phyloP scores from a whole-genome alignment of 2,888 invertebrate species.

The Meiosimyza decipiens region DNA sequence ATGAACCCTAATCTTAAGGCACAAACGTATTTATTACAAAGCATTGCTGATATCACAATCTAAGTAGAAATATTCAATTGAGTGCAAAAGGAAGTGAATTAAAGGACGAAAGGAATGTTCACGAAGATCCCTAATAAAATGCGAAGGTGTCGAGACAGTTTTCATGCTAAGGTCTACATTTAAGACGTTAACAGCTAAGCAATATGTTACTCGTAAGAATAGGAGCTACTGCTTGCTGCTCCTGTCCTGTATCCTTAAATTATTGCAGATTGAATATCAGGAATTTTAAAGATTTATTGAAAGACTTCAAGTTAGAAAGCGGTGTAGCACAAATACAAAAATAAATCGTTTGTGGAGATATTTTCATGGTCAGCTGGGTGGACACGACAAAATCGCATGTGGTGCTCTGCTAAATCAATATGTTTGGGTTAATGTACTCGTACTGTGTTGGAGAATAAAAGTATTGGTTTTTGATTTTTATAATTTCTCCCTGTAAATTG shows the following conservation, averaged over 20 bases:
- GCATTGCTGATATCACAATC: no score
- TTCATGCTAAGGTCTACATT: not conserved
- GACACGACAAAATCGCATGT: constrained; percentile 21
- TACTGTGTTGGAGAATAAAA: no score
- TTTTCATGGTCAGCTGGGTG: constrained; percentile 38
- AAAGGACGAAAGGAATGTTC: not conserved
- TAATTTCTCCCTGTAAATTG: not conserved
- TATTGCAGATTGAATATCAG: constrained; percentile 22
- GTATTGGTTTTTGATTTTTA: not conserved
- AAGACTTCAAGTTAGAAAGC: constrained; percentile 14
- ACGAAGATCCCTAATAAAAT: not conserved
- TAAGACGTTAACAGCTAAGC: constrained; percentile 24
- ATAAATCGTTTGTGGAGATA: not conserved
- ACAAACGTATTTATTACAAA: no score
- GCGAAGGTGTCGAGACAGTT: constrained; percentile 28
- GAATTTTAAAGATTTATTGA: constrained; percentile 41
- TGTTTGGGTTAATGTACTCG: not conserved
- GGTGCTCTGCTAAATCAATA: constrained; percentile 3
- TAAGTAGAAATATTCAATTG: not conserved
- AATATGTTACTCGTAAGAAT: constrained; percentile 24
- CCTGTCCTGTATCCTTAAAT: not conserved
- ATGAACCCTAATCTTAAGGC: no score
- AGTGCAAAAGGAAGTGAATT: constrained; percentile 4
- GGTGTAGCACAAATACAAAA: not conserved
- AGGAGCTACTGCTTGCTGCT: constrained; percentile 13